A percentile compares a stretch with the other conserved stretches of the same genome.
phyloP scores from a whole-genome alignment of 2,113 vertebrate genomes.

The Cercocebus atys region DNA sequence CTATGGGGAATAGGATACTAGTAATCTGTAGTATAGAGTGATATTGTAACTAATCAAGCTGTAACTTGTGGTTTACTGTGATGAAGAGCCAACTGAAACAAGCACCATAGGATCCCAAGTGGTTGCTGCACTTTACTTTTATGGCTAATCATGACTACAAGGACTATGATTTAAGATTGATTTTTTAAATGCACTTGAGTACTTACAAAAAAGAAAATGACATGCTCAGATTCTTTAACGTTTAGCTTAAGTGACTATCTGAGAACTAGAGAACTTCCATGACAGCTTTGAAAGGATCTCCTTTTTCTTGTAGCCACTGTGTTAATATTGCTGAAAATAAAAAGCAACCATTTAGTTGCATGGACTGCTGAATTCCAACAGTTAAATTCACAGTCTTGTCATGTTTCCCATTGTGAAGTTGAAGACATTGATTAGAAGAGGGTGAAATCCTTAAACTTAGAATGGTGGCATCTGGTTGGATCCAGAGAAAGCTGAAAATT shows the following conservation, averaged over 20 bases:
- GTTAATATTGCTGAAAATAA: constrained; percentile 8
- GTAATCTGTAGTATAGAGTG: neutral
- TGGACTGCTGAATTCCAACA: neutral
- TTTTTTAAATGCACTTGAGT: neutral
- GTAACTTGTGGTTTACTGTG: neutral
- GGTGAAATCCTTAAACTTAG: neutral
- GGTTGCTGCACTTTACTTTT: neutral
- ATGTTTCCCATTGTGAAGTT: neutral
- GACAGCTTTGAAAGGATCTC: neutral
- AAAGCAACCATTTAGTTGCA: neutral
- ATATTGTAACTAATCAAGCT: neutral
- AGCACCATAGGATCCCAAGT: neutral
- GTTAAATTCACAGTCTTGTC: neutral
- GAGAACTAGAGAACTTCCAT: neutral
- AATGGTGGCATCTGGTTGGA: neutral
- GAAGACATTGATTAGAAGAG: neutral
- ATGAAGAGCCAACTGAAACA: neutral
- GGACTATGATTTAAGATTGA: neutral
- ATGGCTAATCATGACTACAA: neutral
- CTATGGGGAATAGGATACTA: neutral
- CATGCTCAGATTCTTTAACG: neutral
- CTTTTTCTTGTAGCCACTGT: neutral
- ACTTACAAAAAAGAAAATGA: neutral
- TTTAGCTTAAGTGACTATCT: neutral
- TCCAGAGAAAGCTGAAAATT: neutral